Percentiles rank a stretch among this genome's conserved stretches.
Conservation (phyloP, 2,888 invertebrate genomes). For the Sarcophaga subvicina region DNA sequence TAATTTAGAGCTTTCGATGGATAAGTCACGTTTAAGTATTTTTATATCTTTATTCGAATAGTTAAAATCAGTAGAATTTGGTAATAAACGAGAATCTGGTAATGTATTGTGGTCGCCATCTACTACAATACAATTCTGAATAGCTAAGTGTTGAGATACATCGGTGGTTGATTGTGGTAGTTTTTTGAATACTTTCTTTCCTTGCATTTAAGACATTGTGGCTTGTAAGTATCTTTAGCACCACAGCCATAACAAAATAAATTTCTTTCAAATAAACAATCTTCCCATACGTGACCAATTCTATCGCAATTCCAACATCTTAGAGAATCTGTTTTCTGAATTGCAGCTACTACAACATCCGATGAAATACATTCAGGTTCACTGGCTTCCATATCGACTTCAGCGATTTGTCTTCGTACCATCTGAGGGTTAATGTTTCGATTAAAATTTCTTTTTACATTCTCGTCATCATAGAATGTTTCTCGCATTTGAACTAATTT, state of each 20-base stretch:
- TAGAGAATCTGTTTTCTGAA: too few relatives aligned
- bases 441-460: not conserved
- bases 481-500: too few relatives aligned
- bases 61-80: too few relatives aligned
- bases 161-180: not conserved
- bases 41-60: too few relatives aligned
- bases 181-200: slow-evolving; percentile 26
- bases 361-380: too few relatives aligned
- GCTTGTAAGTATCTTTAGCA: slow-evolving; percentile 14
- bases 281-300: not conserved
- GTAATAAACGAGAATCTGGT: too few relatives aligned
- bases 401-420: slow-evolving; percentile 3
- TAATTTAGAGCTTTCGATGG: too few relatives aligned
- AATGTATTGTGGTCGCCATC: not conserved
- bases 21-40: too few relatives aligned
- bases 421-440: not conserved
- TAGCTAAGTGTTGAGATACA: not conserved
- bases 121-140: not conserved
- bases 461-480: not conserved
- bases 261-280: slow-evolving; percentile 6
- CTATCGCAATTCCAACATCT: slow-evolving; percentile 41
- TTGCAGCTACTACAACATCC: too few relatives aligned
- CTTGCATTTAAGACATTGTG: slow-evolving; percentile 30
- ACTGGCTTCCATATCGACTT: not conserved
- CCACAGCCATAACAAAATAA: slow-evolving; percentile 35